Evolutionary conservation across 2,797 vertebrate species (phyloP).

Genomic region (Cercopithecus diana): DNA sequence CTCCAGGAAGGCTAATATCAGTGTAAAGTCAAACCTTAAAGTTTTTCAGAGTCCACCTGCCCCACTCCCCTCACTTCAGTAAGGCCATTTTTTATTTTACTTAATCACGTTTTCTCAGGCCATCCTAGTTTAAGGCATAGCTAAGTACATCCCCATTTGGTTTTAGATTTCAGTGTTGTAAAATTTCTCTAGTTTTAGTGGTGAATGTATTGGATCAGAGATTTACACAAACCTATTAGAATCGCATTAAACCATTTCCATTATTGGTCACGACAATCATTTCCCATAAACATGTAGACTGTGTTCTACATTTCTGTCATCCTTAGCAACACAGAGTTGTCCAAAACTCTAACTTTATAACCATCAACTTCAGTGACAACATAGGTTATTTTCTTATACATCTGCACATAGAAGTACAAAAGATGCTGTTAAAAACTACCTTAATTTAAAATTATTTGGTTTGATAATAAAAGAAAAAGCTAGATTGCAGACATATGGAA

Average conservation of each 20-base stretch:
- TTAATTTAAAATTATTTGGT: slow-evolving; percentile 53
- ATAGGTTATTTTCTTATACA: not conserved
- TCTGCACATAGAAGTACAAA: not conserved
- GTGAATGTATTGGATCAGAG: not conserved
- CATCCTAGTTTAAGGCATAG: not conserved
- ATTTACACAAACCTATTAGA: not conserved
- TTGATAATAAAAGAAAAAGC: slow-evolving; percentile 34
- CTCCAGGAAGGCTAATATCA: not conserved
- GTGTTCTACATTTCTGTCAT: not conserved
- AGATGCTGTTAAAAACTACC: not conserved
- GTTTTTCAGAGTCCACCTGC: not conserved
- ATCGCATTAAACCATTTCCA: not conserved
- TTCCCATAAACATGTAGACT: not conserved
- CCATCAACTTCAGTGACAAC: not conserved
- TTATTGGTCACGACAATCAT: not conserved
- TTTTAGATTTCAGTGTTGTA: not conserved
- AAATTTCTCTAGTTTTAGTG: not conserved
- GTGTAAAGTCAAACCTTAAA: not conserved
- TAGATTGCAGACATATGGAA: slow-evolving; percentile 56
- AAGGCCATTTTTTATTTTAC: not conserved
- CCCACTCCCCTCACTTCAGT: not conserved
- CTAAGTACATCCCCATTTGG: not conserved
- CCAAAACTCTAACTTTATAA: not conserved
- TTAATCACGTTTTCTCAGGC: not conserved
- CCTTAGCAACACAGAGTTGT: not conserved